Conservation (phyloP, 2,797 vertebrate genomes). For the Eospalax fontanierii region DNA sequence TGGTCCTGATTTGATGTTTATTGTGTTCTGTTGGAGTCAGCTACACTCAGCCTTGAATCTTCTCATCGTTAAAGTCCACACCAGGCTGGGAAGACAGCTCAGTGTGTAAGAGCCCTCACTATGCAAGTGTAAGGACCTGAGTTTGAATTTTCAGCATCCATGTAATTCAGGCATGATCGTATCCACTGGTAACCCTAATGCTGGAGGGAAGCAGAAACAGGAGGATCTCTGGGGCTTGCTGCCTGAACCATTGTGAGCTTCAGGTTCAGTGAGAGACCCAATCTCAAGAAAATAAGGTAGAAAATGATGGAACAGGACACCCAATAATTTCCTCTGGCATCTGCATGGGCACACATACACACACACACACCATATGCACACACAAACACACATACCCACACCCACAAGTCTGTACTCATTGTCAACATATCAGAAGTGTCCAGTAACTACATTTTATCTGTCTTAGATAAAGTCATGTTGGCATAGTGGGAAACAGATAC, state of each 20-base stretch:
- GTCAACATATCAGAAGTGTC: conserved; percentile 88
- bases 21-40: conserved; percentile 88
- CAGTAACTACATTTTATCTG: conserved; percentile 86
- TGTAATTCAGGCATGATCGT: too few relatives aligned
- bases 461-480: conserved; percentile 81
- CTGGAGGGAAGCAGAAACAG: background rate
- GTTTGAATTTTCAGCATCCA: background rate
- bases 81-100: background rate
- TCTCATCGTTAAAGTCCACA: conserved; percentile 87
- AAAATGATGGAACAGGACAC: background rate
- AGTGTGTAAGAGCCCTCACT: background rate
- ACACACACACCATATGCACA: too few relatives aligned
- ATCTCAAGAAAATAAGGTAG: background rate
- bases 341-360: background rate
- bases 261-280: background rate
- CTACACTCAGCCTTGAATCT: conserved; percentile 87
- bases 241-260: too few relatives aligned
- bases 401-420: conserved; percentile 80
- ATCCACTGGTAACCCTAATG: background rate
- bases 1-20: conserved; percentile 90
- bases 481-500: conserved; percentile 65
- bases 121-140: background rate
- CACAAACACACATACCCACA: background rate
- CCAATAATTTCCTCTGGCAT: background rate
- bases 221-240: background rate